Evolutionary conservation across 2,797 vertebrate genomes (phyloP).

Genomic region (Pipistrellus nathusii): DNA sequence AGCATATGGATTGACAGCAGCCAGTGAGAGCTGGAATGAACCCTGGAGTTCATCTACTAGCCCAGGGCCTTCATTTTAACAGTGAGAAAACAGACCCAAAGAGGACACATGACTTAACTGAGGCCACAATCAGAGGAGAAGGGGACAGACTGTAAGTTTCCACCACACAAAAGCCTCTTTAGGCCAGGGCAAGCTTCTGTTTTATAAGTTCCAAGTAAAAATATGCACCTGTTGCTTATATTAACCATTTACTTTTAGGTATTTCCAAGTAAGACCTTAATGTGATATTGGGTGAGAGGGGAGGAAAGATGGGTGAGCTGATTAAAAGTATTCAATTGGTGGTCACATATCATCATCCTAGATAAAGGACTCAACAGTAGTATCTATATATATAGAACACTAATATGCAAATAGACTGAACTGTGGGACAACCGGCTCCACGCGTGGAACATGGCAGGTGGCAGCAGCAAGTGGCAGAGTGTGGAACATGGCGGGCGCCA

Average conservation of each 20-base stretch:
- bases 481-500: too few relatives aligned
- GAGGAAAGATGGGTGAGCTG: background rate
- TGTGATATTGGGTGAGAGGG: background rate
- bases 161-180: background rate
- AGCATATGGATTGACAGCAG: background rate
- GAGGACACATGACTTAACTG: background rate
- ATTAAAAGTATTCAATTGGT: background rate
- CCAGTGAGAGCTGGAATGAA: background rate
- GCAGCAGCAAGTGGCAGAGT: too few relatives aligned
- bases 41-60: background rate
- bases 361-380: background rate
- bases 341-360: background rate
- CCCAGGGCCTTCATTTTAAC: background rate
- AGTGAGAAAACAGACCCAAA: background rate
- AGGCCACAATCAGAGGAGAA: background rate
- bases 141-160: background rate
- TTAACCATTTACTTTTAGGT: background rate
- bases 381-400: too few relatives aligned
- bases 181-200: background rate
- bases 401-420: too few relatives aligned
- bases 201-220: constrained; percentile 7
- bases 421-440: too few relatives aligned
- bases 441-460: too few relatives aligned
- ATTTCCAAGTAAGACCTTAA: background rate
- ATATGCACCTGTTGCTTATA: background rate